Conservation (phyloP, 2,888 invertebrate species). For the Orchesellides sinensis region DNA sequence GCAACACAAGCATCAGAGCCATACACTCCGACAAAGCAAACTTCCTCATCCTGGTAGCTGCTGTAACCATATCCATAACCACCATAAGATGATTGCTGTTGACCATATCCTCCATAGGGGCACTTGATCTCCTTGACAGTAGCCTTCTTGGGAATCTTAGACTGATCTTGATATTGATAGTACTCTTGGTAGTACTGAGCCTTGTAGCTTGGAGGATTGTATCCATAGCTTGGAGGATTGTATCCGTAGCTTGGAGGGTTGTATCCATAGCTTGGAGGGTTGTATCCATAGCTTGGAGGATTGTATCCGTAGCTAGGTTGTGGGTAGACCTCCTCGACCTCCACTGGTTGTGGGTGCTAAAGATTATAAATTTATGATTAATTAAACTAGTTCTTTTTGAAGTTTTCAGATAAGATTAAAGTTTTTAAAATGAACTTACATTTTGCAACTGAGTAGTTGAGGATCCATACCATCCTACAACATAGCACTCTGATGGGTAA, state of each 20-base stretch:
- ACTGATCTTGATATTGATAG: slow-evolving; percentile 62
- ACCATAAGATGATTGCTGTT: background rate
- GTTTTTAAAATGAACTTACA: slow-evolving; percentile 53
- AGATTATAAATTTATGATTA: background rate
- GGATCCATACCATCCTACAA: slow-evolving; percentile 72
- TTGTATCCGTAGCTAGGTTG: background rate
- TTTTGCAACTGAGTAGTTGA: slow-evolving; percentile 67
- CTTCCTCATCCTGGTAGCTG: slow-evolving; percentile 64
- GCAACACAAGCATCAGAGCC: slow-evolving; percentile 73
- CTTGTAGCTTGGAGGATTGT: slow-evolving; percentile 42
- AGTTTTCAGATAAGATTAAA: background rate
- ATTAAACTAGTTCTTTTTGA: too few relatives aligned
- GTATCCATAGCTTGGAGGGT: slow-evolving; percentile 59
- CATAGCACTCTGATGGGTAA: slow-evolving; percentile 70
- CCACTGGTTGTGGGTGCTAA: slow-evolving; percentile 66
- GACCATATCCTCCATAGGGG: slow-evolving; percentile 37
- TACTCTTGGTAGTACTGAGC: slow-evolving; percentile 64
- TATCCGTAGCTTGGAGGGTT: slow-evolving; percentile 13
- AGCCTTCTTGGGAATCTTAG: slow-evolving; percentile 68
- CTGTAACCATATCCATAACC: slow-evolving; percentile 57
- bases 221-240: slow-evolving; percentile 29
- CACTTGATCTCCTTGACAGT: slow-evolving; percentile 72
- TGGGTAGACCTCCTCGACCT: slow-evolving; percentile 37
- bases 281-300: background rate
- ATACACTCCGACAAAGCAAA: slow-evolving; percentile 73